Base-by-base conservation (phyloP, 2,888 invertebrate species). In the Cheilosia urbana region DNA sequence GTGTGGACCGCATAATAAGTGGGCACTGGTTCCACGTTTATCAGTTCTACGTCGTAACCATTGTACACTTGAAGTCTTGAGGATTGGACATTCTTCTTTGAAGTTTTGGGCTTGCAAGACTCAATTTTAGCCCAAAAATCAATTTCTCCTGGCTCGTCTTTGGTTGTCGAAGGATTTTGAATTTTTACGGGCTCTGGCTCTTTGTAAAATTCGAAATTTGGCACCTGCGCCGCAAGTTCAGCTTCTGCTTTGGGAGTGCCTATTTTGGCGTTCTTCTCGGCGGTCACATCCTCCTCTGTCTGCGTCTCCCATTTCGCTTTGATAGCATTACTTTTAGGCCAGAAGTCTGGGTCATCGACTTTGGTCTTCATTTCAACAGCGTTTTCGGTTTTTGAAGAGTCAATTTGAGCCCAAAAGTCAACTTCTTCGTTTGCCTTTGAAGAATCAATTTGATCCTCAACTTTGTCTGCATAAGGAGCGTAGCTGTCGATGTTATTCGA, bases 341-440 rank as follows among this genome's bases (percentile, higher is more conserved):
- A 90, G 65, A 90, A 89, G 69, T 90, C 89, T 2, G 84, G 24
- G 5, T 89, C 88, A 6, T 88, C 77, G 7, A 53, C 66, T 42
- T 47, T 47, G n/a, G 47, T 75, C 15, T 15, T 62, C 51, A 19
- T 24, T 24, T 30, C 21, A 27, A 4, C 15, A 11, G 21, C 6
- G 0, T 90, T 90, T 49, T 87, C 90, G 1, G 89, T 89, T 15
- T 89, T 89, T 11, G 91, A 89, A 1, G 89, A 89, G 66, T 90
- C 89, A 11, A 91, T 55, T 19, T 89, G 87, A 3, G 69, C 62
- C 79, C 51, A 72, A 47, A 68, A 68, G 30, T 80, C 73, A 11
- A 24, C 42, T 2, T 58, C 30, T 47, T 62, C 19, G 6, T 49
- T 4, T n/a, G 19, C 15, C 4, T 55, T 60, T 11, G 30, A 5